Base-by-base conservation (phyloP, 2,888 invertebrate species). In the Volucella inanis region DNA sequence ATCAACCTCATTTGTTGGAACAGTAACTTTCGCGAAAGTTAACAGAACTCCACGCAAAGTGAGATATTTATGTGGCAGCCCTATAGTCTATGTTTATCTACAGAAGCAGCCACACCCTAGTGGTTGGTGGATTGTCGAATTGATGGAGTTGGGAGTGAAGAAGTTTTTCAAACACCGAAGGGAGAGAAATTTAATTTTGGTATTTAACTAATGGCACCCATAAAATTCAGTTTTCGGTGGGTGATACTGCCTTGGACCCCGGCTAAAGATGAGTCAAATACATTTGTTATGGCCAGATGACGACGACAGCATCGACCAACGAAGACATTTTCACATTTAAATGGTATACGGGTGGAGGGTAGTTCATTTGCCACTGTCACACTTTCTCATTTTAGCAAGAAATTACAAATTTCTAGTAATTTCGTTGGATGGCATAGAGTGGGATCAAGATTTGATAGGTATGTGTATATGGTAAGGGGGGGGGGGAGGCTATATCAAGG, bases 21-120 rank as follows among this genome's bases (percentile, higher is more conserved):
- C 70, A 79, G 75, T 31, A 75, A 80, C 79, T 79, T 84, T 49
- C 18, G 59, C 70, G 54, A 68, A 84, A 84, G 79, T 75, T 75
- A 84, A 70, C 70, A 71, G 59, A 84, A 80, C 80, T 84, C 59
- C n/a, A 39, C 61, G 43, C 64, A 55, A 47, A 75, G 64, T 75
- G 47, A 65, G 70, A 70, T 70, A 79, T 79, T 79, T 79, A 65
- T 79, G 59, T 75, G 79, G 59, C 41, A 59, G 61, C 38, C 45
- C 70, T 38, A 15, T 65, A 64, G 79, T 70, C 65, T 45, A 52
- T 79, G 75, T 75, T 84, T 57, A 43, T 65, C 8, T 61, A 22
- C 31, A 54, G n/a, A 18, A n/a, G 3, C 18, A 59, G n/a, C 39
- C 6, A 14, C 14, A 11, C 9, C 14, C 57, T 12, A 18, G 31